A percentile compares a stretch with the other conserved stretches of the same genome.
Evolutionary conservation across 1,140 invertebrate species (phyloP).

Genomic region (Drosophila sucinea): DNA sequence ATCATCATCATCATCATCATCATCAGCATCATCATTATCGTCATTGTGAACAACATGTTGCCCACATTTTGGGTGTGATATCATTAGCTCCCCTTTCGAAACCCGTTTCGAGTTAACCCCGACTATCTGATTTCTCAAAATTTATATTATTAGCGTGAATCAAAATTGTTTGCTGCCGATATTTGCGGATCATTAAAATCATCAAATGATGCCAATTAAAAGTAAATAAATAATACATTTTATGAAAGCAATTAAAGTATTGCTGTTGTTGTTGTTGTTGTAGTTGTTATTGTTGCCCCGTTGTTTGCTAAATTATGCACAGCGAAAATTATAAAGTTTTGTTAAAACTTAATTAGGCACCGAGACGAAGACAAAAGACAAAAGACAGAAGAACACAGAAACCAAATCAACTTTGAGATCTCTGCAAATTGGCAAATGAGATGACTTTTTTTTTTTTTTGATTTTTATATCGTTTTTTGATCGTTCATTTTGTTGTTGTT

Average conservation of each 20-base stretch:
- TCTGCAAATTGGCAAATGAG: conserved; percentile 43
- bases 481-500: conserved; percentile 11
- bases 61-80: conserved; percentile 76
- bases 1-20: conserved; percentile 2
- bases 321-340: conserved; percentile 74
- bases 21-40: not conserved
- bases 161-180: conserved; percentile 72
- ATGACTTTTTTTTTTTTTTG: conserved; percentile 15
- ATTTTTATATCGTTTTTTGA: conserved; percentile 7
- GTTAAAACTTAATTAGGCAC: conserved; percentile 77
- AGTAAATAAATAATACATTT: conserved; percentile 80
- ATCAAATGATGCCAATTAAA: conserved; percentile 81
- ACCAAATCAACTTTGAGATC: conserved; percentile 38
- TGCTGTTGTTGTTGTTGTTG: not conserved
- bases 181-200: conserved; percentile 80
- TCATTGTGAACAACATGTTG: conserved; percentile 18
- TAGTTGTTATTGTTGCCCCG: not conserved
- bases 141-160: conserved; percentile 78
- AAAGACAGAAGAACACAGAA: conserved; percentile 22
- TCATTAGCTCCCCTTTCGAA: conserved; percentile 71
- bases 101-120: conserved; percentile 55
- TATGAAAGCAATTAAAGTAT: conserved; percentile 74
- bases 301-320: conserved; percentile 62
- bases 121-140: conserved; percentile 24
- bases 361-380: conserved; percentile 44